phyloP scores from a whole-genome alignment of 2,797 vertebrate genomes.

The Ceyx erithaca region DNA sequence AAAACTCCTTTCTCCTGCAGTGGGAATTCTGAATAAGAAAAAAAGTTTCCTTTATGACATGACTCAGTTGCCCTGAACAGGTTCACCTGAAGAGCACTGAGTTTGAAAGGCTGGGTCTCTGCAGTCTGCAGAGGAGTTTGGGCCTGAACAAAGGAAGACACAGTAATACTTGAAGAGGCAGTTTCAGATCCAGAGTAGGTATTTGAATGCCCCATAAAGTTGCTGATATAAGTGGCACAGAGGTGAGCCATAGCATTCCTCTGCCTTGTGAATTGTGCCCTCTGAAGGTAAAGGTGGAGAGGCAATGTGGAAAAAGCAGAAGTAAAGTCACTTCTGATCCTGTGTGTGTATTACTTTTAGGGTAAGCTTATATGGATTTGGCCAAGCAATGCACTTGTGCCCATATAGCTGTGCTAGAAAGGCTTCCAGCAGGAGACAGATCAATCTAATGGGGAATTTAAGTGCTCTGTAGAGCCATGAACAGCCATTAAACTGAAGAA shows the following conservation, averaged over 20 bases:
- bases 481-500: neutral
- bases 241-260: neutral
- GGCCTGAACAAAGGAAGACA: neutral
- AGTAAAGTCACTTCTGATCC: neutral
- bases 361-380: neutral
- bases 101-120: neutral
- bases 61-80: neutral
- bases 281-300: neutral
- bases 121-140: neutral
- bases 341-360: neutral
- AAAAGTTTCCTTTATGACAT: neutral
- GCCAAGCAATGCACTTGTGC: neutral
- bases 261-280: neutral
- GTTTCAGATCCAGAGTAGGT: neutral
- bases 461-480: neutral
- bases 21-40: neutral
- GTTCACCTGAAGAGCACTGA: neutral
- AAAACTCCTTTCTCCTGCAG: neutral
- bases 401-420: neutral
- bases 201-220: neutral
- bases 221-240: neutral
- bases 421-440: neutral
- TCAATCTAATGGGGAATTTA: neutral
- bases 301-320: neutral
- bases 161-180: accelerated